These are phyloP conservation scores for Zaprionus gabonicus DNA, from an alignment of 1,140 invertebrate species.

Conservation along the genomic window DNA sequence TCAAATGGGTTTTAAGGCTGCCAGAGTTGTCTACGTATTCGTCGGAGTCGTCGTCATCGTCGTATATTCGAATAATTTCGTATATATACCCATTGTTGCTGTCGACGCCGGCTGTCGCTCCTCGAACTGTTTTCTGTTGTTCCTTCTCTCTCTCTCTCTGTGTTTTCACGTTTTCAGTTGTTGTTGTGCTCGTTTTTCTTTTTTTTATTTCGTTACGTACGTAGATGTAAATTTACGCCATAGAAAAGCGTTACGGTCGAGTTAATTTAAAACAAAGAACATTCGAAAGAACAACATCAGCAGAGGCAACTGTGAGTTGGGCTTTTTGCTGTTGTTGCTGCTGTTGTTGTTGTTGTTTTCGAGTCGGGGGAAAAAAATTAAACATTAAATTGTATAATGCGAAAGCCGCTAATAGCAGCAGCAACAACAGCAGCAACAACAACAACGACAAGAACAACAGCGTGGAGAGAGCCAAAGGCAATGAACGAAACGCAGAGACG, in stretches of 20 bases:
- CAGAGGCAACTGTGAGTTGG: slow-evolving; percentile 57
- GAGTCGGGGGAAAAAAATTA: slow-evolving; percentile 64
- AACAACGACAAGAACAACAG: slow-evolving; percentile 12
- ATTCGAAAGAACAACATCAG: slow-evolving; percentile 75
- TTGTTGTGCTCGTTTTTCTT: slow-evolving; percentile 68
- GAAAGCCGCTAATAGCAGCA: slow-evolving; percentile 75
- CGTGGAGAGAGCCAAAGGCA: slow-evolving; percentile 52
- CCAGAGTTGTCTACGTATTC: slow-evolving; percentile 11
- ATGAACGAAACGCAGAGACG: slow-evolving; percentile 71
- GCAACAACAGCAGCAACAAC: slow-evolving; percentile 22
- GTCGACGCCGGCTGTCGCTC: slow-evolving; percentile 53
- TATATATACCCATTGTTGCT: slow-evolving; percentile 60
- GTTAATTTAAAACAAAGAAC: slow-evolving; percentile 83
- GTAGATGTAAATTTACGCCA: slow-evolving; percentile 83
- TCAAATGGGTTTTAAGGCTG: slow-evolving; percentile 64
- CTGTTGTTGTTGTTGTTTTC: slow-evolving; percentile 38
- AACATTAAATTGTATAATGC: slow-evolving; percentile 83
- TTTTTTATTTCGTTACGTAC: slow-evolving; percentile 81
- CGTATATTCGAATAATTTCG: slow-evolving; percentile 26
- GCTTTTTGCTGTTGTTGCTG: slow-evolving; percentile 41
- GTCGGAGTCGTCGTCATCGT: slow-evolving; percentile 1
- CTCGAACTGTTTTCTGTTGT: slow-evolving; percentile 54
- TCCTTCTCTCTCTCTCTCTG: not conserved
- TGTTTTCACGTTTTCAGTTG: slow-evolving; percentile 30
- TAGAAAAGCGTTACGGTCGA: slow-evolving; percentile 83